Evolutionary conservation across 2,888 invertebrate species (phyloP).

Genomic region (Agrenia bidenticulata): DNA sequence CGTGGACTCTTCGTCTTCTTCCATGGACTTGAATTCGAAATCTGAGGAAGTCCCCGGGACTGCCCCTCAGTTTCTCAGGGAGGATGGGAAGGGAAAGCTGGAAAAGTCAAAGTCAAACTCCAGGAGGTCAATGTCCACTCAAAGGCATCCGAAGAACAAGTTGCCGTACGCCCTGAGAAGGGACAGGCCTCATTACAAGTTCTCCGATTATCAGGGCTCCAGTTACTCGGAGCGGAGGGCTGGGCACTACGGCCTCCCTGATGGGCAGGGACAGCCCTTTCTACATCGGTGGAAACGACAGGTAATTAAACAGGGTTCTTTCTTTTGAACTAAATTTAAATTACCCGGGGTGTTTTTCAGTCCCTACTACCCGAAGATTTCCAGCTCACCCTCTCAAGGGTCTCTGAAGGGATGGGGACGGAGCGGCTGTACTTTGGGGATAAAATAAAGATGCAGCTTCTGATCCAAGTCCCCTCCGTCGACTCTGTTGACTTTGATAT

Average conservation of each 20-base stretch:
- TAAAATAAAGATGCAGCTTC: conserved; percentile 32
- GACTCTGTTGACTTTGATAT: conserved; percentile 28
- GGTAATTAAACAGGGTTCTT: background rate
- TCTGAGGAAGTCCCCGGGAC: background rate
- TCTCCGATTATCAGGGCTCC: conserved; percentile 12
- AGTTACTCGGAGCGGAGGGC: background rate
- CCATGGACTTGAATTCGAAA: background rate
- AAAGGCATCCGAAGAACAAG: conserved; percentile 31
- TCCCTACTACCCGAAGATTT: conserved; percentile 6
- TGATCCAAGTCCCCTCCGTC: conserved; percentile 20
- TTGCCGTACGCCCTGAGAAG: conserved; percentile 37
- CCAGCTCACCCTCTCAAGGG: conserved; percentile 5
- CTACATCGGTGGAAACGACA: conserved; percentile 20
- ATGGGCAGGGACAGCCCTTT: background rate
- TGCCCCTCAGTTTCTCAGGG: background rate
- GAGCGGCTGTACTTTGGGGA: conserved; percentile 16
- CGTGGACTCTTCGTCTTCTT: background rate
- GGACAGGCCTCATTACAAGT: conserved; percentile 41
- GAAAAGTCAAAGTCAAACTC: conserved; percentile 3
- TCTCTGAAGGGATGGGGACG: background rate
- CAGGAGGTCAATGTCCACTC: background rate
- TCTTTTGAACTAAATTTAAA: too few species aligned
- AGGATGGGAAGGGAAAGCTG: background rate
- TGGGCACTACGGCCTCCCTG: background rate
- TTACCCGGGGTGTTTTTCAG: too few species aligned